Evolutionary conservation across 2,797 vertebrate genomes (phyloP).

Genomic region (Schizothorax lantsangensis): DNA sequence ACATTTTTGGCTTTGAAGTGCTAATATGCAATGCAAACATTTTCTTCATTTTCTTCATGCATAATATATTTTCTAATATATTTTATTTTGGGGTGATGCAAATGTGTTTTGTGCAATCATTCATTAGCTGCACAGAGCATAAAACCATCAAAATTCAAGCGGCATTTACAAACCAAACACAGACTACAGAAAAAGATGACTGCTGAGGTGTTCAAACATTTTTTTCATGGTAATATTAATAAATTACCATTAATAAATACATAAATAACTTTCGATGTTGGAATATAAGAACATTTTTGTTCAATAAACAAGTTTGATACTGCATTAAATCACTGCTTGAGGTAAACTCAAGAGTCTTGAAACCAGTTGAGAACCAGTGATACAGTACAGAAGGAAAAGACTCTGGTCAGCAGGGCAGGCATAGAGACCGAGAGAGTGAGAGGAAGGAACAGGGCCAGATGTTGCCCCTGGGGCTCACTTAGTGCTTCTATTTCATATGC

Average conservation of each 20-base stretch:
- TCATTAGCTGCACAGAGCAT: neutral
- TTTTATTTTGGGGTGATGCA: neutral
- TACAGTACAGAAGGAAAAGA: neutral
- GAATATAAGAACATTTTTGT: neutral
- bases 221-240: neutral
- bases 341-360: neutral
- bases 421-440: conserved; percentile 20
- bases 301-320: neutral
- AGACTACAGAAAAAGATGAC: neutral
- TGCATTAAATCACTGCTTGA: neutral
- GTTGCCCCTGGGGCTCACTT: conserved; percentile 64
- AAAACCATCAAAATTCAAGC: neutral
- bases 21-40: neutral
- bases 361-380: conserved; percentile 17
- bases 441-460: conserved; percentile 54
- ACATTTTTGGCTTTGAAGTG: neutral
- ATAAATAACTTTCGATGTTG: neutral
- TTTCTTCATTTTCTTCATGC: neutral
- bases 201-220: neutral
- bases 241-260: conserved; percentile 1
- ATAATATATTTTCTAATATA: conserved; percentile 9
- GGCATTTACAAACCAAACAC: neutral
- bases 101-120: conserved; percentile 1
- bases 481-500: conserved; percentile 59
- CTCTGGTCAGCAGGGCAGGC: conserved; percentile 35